Conservation (phyloP, 2,888 invertebrate species). For the Dascillus cervinus region DNA sequence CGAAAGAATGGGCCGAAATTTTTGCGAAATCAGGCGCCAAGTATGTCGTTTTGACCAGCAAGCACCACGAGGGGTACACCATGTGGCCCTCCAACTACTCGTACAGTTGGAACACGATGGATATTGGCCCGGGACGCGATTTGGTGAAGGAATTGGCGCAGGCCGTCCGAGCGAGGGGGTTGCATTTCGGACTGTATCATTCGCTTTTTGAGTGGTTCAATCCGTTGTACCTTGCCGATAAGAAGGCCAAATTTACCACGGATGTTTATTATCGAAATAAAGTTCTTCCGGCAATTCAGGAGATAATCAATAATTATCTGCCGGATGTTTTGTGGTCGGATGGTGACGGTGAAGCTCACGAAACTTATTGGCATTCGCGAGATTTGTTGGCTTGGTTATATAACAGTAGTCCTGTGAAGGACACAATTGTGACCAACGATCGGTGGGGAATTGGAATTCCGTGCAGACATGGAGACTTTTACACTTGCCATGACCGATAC, state of each 20-base stretch:
- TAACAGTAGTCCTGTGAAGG: conserved; percentile 82
- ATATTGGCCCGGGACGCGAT: conserved; percentile 70
- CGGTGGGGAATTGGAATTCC: conserved; percentile 73
- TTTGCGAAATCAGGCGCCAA: conserved; percentile 81
- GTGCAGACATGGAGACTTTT: conserved; percentile 84
- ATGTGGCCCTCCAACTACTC: conserved; percentile 73
- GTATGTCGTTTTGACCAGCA: conserved; percentile 77
- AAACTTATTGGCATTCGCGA: conserved; percentile 75
- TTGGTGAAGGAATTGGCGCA: conserved; percentile 58
- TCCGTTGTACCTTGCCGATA: conserved; percentile 70
- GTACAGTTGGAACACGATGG: conserved; percentile 76
- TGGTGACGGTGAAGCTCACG: conserved; percentile 87
- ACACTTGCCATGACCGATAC: conserved; percentile 75
- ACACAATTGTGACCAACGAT: conserved; percentile 87
- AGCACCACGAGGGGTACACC: conserved; percentile 81
- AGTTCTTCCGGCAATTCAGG: conserved; percentile 70
- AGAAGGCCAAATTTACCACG: conserved; percentile 52
- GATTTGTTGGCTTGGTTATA: conserved; percentile 88
- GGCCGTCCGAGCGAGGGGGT: conserved; percentile 53
- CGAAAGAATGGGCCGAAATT: conserved; percentile 75
- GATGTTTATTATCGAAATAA: conserved; percentile 62
- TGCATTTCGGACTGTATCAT: conserved; percentile 79
- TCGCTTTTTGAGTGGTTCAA: conserved; percentile 86
- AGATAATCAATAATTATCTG: conserved; percentile 59
- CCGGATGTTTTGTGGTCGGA: conserved; percentile 88